These are phyloP conservation scores for Listronotus bonariensis DNA, from an alignment of 1,140 invertebrate species.

Conservation along the genomic window DNA sequence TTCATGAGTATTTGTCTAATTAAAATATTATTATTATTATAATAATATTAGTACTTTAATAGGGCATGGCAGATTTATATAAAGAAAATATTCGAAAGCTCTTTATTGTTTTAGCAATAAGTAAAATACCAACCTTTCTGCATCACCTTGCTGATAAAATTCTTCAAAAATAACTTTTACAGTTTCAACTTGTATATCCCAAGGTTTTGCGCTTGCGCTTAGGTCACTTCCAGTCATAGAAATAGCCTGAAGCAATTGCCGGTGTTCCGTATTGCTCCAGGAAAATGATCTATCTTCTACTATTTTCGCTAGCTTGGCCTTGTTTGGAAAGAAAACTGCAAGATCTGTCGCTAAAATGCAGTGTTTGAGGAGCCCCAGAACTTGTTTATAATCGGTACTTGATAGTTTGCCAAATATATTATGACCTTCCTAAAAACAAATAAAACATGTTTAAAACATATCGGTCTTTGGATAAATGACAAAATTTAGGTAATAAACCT, in stretches of 20 bases:
- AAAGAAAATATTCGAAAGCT: no score
- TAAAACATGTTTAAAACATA: no score
- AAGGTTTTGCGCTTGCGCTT: slow-evolving; percentile 81
- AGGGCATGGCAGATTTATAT: no score
- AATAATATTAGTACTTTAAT: no score
- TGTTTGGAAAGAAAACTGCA: slow-evolving; percentile 79
- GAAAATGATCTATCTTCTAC: slow-evolving; percentile 63
- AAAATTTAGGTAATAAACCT: no score
- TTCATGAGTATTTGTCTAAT: no score
- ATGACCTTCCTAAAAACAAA: slow-evolving; percentile 68
- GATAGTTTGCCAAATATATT: slow-evolving; percentile 79
- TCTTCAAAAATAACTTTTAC: slow-evolving; percentile 82
- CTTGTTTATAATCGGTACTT: slow-evolving; percentile 77
- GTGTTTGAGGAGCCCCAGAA: slow-evolving; percentile 75
- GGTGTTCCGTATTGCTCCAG: slow-evolving; percentile 67
- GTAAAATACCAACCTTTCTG: slow-evolving; percentile 60
- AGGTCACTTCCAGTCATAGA: slow-evolving; percentile 83
- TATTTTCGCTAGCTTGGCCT: slow-evolving; percentile 66
- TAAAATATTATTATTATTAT: no score
- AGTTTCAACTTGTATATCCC: slow-evolving; percentile 81
- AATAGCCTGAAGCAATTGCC: slow-evolving; percentile 70
- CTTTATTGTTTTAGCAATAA: no score
- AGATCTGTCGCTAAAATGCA: slow-evolving; percentile 85
- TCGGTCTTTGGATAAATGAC: no score
- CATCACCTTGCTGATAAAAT: slow-evolving; percentile 83